A percentile compares a stretch with the other conserved stretches of the same genome.
These are phyloP conservation scores for Onychostruthus taczanowskii DNA, from an alignment of 2,113 vertebrate genomes.

Conservation along the genomic window DNA sequence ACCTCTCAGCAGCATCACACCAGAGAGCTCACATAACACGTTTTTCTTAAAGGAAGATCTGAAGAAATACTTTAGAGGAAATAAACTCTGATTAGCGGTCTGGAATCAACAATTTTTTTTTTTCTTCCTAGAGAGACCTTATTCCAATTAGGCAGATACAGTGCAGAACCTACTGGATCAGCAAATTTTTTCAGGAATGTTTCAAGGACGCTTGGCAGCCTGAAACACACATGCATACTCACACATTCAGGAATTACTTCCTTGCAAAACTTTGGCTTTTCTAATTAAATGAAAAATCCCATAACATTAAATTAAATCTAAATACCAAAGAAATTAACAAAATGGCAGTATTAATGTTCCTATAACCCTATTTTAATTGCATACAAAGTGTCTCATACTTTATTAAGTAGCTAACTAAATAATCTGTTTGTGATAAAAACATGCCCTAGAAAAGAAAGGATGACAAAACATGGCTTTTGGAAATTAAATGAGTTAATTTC, in stretches of 20 bases:
- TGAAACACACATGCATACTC: neutral
- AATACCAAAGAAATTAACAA: neutral
- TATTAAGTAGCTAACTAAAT: neutral
- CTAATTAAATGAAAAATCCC: neutral
- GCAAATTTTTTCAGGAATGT: neutral
- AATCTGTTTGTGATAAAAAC: neutral
- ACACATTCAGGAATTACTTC: neutral
- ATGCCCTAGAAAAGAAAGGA: neutral
- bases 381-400: neutral
- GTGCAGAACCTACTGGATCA: neutral
- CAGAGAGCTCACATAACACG: neutral
- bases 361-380: neutral
- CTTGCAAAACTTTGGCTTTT: neutral
- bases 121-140: neutral
- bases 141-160: neutral
- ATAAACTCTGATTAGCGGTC: neutral
- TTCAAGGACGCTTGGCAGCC: neutral
- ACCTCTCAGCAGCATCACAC: neutral
- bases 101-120: neutral
- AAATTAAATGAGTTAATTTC: neutral
- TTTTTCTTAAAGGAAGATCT: neutral
- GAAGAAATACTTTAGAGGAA: neutral
- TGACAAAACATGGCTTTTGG: neutral
- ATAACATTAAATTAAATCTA: neutral
- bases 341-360: neutral